phyloP scores from a whole-genome alignment of 2,888 invertebrate species.

The Polyommatus iphigenia region DNA sequence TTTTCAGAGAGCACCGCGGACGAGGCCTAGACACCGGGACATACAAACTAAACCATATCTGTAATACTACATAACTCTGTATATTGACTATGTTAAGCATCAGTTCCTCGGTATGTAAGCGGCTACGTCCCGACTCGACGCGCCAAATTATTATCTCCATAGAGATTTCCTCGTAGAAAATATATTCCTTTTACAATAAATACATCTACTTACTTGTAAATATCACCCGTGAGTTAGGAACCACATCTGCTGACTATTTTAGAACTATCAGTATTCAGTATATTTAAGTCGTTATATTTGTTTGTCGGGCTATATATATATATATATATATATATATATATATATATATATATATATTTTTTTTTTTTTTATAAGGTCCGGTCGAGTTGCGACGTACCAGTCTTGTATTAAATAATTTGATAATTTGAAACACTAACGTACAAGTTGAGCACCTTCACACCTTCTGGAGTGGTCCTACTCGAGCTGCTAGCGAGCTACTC shows the following conservation, averaged over 20 bases:
- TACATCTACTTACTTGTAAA: slow-evolving; percentile 9
- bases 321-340: too few relatives aligned
- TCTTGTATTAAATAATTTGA: not conserved
- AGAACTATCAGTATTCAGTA: too few relatives aligned
- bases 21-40: slow-evolving; percentile 67
- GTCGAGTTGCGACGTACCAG: not conserved
- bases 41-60: slow-evolving; percentile 51
- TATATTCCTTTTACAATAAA: not conserved
- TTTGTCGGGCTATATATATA: not conserved
- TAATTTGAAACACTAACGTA: slow-evolving; percentile 58
- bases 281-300: not conserved
- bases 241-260: not conserved
- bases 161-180: not conserved
- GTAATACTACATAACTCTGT: slow-evolving; percentile 34
- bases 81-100: slow-evolving; percentile 17
- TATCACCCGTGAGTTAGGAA: not conserved
- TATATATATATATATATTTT: too few relatives aligned
- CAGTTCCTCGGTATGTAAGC: not conserved
- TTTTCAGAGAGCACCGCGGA: slow-evolving; percentile 55
- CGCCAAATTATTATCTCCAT: not conserved
- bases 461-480: slow-evolving; percentile 56
- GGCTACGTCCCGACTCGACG: not conserved
- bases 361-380: slow-evolving; percentile 8
- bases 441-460: slow-evolving; percentile 66
- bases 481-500: not conserved